Base-by-base conservation (phyloP, 2,888 invertebrate genomes). In the Coleophora deauratella region DNA sequence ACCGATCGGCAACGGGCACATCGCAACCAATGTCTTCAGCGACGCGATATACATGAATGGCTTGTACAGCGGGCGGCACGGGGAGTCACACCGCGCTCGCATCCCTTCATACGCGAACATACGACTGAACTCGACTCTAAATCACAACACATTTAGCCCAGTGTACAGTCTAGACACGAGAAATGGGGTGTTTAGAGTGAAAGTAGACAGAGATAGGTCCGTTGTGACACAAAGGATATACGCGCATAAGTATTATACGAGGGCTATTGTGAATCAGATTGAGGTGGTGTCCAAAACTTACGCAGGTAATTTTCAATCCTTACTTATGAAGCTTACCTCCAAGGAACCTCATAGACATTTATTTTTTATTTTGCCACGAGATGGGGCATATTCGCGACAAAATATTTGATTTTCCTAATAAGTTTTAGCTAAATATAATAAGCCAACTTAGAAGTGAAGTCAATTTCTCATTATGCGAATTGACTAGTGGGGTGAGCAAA, bases 31-130 rank as follows among this genome's bases (percentile, higher is more conserved):
- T 13, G 57, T 89, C 12, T 88, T 87, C 59, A 87, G 89, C 27
- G 86, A 89, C 50, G 81, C 88, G 0, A 86, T 89, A 2, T 88
- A 87, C 49, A 85, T 89, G 73, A 89, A 89, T 47, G 89, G 89
- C 0, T 53, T 89, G 0, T 89, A 89, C 65, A 89, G 87, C 59
- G 89, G 89, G 1, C 63, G 59, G 6, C 72, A 65, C 1, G 89
- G 89, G 0, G 72, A 85, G 33, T 89, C 89, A 47, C 87, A 85
- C 40, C 76, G 89, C 7, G 89, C 89, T 0, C 77, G 89, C 30
- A 87, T 90, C 28, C 89, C 89, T n/a, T 86, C 85, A 40, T 88
- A 88, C 86, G 77, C 86, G 2, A 89, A 89, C 52, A 72, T 89
- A 27, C 65, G 86, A 11, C 67, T 86, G 0, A 86, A 85, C 46